A percentile compares a stretch with the other conserved stretches of the same genome.
Evolutionary conservation across 2,888 invertebrate genomes (phyloP).

Genomic region (Polydrusus cervinus): DNA sequence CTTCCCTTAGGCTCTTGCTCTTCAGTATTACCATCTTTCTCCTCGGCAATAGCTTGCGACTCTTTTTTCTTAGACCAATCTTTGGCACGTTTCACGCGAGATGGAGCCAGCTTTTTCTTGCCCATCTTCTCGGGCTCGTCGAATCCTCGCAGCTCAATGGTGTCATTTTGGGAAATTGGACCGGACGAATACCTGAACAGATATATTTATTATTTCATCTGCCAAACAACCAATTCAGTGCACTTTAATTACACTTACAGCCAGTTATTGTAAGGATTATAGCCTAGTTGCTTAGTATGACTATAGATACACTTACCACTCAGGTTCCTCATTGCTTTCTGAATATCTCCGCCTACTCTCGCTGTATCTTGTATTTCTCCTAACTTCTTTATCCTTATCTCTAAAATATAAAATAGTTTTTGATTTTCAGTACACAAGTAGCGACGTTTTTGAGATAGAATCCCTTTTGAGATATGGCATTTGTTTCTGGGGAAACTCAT

Average conservation of each 20-base stretch:
- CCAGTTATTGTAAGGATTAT: too few species aligned
- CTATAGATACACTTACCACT: constrained; percentile 56
- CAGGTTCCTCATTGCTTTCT: constrained; percentile 65
- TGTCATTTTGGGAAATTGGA: constrained; percentile 92
- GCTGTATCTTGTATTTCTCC: constrained; percentile 61
- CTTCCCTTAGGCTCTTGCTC: constrained; percentile 29
- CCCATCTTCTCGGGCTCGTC: constrained; percentile 79
- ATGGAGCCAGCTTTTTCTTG: constrained; percentile 69
- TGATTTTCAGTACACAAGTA: too few species aligned
- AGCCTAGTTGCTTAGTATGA: too few species aligned
- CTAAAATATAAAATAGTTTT: constrained; percentile 52
- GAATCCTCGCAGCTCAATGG: constrained; percentile 94
- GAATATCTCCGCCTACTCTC: constrained; percentile 62
- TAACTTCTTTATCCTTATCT: constrained; percentile 61
- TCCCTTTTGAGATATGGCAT: too few species aligned
- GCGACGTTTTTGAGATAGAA: too few species aligned
- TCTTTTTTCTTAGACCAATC: constrained; percentile 69
- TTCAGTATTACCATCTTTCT: constrained; percentile 55
- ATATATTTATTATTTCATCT: not conserved
- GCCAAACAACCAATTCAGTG: too few species aligned
- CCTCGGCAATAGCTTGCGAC: constrained; percentile 56
- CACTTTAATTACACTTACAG: too few species aligned
- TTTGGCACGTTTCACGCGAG: constrained; percentile 71
- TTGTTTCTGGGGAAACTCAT: too few species aligned
- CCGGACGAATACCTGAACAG: constrained; percentile 84